Conservation (phyloP, 2,888 invertebrate genomes). For the Melanotus villosus region DNA sequence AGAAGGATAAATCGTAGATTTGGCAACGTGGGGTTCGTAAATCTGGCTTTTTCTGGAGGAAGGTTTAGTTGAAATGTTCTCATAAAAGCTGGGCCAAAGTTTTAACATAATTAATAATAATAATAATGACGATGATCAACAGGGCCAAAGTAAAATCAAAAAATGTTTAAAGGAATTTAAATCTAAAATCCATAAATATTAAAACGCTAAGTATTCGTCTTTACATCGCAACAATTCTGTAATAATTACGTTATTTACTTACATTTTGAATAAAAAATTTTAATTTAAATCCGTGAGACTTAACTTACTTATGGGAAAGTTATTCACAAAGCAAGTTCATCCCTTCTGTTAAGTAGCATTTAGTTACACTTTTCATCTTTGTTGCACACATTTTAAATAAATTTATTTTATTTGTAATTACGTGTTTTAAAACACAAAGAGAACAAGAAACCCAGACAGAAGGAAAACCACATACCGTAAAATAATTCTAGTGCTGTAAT, state of each 20-base stretch:
- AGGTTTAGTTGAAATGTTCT: too few species aligned
- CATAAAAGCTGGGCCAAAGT: too few species aligned
- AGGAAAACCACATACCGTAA: conserved; percentile 66
- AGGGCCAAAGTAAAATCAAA: too few species aligned
- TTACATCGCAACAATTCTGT: neutral
- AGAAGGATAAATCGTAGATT: too few species aligned
- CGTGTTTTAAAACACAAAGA: conserved; percentile 1
- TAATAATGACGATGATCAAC: too few species aligned
- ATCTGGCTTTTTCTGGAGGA: too few species aligned
- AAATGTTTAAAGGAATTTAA: too few species aligned
- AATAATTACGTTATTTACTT: neutral
- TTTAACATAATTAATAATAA: too few species aligned
- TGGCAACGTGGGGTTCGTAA: too few species aligned
- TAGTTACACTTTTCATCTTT: neutral
- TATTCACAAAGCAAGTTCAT: conserved; percentile 22
- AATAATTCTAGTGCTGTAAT: conserved; percentile 64
- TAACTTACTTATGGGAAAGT: conserved; percentile 23
- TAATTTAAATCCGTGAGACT: conserved; percentile 25
- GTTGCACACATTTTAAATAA: neutral
- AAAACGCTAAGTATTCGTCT: too few species aligned
- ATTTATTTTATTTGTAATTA: neutral
- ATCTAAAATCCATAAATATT: too few species aligned
- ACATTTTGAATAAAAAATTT: conserved; percentile 15
- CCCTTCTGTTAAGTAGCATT: neutral
- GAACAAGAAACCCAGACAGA: conserved; percentile 46